Conservation (phyloP, 1,140 invertebrate genomes). For the Bombus pyrosoma region DNA sequence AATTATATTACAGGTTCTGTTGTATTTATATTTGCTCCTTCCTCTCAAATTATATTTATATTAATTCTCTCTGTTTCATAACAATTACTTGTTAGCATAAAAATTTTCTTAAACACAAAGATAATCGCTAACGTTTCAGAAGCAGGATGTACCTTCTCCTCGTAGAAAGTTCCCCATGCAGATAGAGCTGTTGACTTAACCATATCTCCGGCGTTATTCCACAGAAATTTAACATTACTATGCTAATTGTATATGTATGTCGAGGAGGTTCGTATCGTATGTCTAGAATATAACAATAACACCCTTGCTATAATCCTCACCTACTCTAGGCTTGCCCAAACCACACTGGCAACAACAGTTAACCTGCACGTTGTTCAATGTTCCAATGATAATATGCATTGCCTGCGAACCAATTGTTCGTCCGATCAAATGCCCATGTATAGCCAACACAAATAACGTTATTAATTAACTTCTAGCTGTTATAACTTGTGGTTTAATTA, state of each 20-base stretch:
- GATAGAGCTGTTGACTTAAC: not conserved
- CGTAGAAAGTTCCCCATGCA: not conserved
- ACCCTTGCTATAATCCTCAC: constrained; percentile 2
- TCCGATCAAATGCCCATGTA: not conserved
- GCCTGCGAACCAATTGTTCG: not conserved
- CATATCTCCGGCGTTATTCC: not conserved
- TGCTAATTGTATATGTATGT: constrained; percentile 18
- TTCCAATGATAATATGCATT: constrained; percentile 28
- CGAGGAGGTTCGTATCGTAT: not conserved
- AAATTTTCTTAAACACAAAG: not conserved
- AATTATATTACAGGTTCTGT: not conserved
- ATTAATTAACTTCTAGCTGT: not conserved
- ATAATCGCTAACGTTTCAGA: not conserved
- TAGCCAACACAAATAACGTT: not conserved
- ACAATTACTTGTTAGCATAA: too few relatives aligned
- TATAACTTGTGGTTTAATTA: not conserved
- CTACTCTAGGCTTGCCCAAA: not conserved
- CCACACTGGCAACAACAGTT: not conserved
- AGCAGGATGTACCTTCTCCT: not conserved
- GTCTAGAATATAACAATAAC: constrained; percentile 26
- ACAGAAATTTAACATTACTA: constrained; percentile 6
- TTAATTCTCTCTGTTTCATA: too few relatives aligned
- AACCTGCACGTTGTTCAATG: constrained; percentile 1
- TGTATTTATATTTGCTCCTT: not conserved
- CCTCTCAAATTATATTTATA: too few relatives aligned